Conservation (phyloP, 2,888 invertebrate genomes). For the Drosophila melanocephala region DNA sequence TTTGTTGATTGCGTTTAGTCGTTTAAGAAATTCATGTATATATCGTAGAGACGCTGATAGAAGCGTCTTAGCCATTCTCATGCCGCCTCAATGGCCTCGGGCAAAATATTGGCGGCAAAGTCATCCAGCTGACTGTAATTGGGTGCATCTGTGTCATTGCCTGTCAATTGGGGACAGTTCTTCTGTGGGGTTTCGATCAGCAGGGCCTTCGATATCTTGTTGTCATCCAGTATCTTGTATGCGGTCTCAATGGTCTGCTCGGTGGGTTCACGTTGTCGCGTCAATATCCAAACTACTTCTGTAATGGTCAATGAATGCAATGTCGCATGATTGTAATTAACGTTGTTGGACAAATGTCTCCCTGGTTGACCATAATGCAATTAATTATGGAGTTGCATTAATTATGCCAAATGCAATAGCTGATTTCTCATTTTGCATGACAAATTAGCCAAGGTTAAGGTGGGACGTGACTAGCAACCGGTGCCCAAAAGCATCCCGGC, state of each 20-base stretch:
- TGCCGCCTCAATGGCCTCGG: constrained; percentile 61
- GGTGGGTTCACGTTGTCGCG: constrained; percentile 77
- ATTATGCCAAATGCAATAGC: constrained; percentile 67
- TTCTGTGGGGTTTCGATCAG: constrained; percentile 75
- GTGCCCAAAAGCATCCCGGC: not conserved
- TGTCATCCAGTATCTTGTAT: constrained; percentile 70
- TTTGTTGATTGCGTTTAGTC: constrained; percentile 1
- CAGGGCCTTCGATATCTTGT: constrained; percentile 68
- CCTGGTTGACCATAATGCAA: constrained; percentile 47
- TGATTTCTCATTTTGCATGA: constrained; percentile 64
- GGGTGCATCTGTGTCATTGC: constrained; percentile 37
- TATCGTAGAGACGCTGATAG: constrained; percentile 70
- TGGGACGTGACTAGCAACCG: constrained; percentile 19
- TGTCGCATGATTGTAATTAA: constrained; percentile 43
- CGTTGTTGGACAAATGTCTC: constrained; percentile 34
- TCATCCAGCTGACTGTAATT: constrained; percentile 24
- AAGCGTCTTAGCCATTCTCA: constrained; percentile 79
- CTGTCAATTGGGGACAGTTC: constrained; percentile 63
- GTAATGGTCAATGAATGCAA: constrained; percentile 21
- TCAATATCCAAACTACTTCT: constrained; percentile 80
- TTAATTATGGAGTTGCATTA: constrained; percentile 56
- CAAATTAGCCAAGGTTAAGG: constrained; percentile 54
- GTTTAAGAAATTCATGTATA: constrained; percentile 64
- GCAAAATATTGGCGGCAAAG: constrained; percentile 45
- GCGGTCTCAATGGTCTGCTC: constrained; percentile 64